Evolutionary conservation across 2,113 vertebrate species (phyloP).

Genomic region (Hyperopisus bebe): DNA sequence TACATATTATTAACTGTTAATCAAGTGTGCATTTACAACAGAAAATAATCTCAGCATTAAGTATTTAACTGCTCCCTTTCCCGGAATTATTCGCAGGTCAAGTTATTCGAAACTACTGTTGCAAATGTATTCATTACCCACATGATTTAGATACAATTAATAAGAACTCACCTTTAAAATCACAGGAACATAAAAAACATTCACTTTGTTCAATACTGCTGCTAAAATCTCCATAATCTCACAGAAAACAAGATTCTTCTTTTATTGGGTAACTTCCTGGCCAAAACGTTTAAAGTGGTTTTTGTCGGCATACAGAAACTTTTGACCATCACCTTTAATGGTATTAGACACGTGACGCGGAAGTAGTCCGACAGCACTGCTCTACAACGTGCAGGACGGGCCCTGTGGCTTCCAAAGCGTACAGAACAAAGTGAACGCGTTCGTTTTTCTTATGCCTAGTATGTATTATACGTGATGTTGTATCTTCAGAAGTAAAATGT

Average conservation of each 20-base stretch:
- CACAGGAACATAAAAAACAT: not conserved
- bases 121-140: not conserved
- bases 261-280: constrained; percentile 22
- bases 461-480: not conserved
- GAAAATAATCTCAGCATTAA: not conserved
- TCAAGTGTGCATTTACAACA: not conserved
- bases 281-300: not conserved
- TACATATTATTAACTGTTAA: not conserved
- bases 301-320: not conserved
- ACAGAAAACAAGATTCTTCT: not conserved
- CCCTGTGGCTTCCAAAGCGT: not conserved
- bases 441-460: not conserved
- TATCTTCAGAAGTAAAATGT: not conserved
- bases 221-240: not conserved
- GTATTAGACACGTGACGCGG: constrained; percentile 43
- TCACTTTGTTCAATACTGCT: not conserved
- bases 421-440: not conserved
- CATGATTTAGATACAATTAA: not conserved
- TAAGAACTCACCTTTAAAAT: constrained; percentile 1
- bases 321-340: not conserved
- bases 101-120: not conserved
- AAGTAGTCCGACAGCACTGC: constrained; percentile 16
- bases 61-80: not conserved
- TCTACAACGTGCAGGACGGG: not conserved
- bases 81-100: not conserved